phyloP scores from a whole-genome alignment of 2,797 vertebrate genomes.

The Artibeus jamaicensis region DNA sequence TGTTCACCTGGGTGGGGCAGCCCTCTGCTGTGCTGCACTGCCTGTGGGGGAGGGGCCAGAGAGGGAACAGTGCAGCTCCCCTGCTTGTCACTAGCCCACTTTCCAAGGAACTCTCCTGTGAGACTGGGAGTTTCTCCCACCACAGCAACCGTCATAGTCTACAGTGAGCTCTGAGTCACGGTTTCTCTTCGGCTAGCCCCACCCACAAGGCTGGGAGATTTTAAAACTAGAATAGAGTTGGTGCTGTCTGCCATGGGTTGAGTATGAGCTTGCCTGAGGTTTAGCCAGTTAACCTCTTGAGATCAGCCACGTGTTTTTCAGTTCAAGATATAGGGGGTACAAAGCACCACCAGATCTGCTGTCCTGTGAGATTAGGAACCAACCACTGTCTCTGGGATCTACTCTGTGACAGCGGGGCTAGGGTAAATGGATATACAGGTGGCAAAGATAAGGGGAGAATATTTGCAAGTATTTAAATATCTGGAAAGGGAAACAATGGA shows the following conservation, averaged over 20 bases:
- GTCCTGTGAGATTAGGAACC: background rate
- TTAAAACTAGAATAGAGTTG: background rate
- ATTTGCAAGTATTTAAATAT: background rate
- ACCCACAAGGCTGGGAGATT: background rate
- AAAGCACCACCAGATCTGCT: background rate
- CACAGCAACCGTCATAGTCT: too few species aligned
- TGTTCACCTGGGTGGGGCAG: too few species aligned
- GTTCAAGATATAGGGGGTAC: background rate
- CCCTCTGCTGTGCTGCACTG: too few species aligned
- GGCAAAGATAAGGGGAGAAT: background rate
- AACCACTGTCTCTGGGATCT: background rate
- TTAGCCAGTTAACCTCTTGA: background rate
- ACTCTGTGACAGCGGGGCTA: background rate
- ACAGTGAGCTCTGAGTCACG: too few species aligned
- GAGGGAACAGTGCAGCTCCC: too few species aligned
- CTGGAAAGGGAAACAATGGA: background rate
- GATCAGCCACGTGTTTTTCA: background rate
- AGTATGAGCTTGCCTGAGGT: background rate
- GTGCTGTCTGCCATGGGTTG: background rate
- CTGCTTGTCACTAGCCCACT: too few species aligned
- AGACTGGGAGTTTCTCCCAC: too few species aligned
- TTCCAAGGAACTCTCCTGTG: too few species aligned
- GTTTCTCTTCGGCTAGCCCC: too few species aligned
- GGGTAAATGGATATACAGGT: background rate
- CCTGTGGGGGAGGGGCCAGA: too few species aligned